Conservation (phyloP, 2,888 invertebrate species). For the Desoria tigrina region DNA sequence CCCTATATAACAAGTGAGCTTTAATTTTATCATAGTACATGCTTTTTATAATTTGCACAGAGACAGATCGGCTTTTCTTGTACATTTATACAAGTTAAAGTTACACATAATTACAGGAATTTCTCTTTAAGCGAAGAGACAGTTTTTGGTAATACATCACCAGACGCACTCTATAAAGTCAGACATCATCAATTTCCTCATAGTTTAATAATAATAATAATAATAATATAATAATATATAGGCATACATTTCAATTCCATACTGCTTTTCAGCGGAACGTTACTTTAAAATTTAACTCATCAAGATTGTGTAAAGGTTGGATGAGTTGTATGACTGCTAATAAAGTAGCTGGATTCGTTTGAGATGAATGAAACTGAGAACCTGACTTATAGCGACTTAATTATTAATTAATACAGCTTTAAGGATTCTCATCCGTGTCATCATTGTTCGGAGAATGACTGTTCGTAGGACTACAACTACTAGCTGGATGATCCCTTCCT, state of each 20-base stretch:
- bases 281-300: too few species aligned
- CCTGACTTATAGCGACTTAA: too few species aligned
- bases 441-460: constrained; percentile 52
- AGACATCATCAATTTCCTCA: too few species aligned
- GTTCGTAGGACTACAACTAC: constrained; percentile 51
- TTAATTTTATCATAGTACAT: too few species aligned
- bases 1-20: too few species aligned
- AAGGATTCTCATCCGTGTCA: constrained; percentile 50
- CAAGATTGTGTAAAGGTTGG: too few species aligned
- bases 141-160: constrained; percentile 6
- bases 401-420: constrained; percentile 3
- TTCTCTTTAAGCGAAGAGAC: neutral
- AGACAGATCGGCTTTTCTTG: too few species aligned
- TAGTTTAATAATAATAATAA: too few species aligned
- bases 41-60: too few species aligned
- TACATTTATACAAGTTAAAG: constrained; percentile 7
- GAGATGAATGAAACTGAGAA: neutral
- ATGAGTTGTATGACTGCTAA: neutral
- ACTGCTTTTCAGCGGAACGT: too few species aligned
- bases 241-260: too few species aligned
- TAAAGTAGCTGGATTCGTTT: neutral
- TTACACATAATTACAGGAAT: neutral
- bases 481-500: constrained; percentile 33
- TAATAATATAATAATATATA: neutral
- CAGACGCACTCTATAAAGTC: neutral